phyloP scores from a whole-genome alignment of 2,797 vertebrate genomes.

The Platalea minor region DNA sequence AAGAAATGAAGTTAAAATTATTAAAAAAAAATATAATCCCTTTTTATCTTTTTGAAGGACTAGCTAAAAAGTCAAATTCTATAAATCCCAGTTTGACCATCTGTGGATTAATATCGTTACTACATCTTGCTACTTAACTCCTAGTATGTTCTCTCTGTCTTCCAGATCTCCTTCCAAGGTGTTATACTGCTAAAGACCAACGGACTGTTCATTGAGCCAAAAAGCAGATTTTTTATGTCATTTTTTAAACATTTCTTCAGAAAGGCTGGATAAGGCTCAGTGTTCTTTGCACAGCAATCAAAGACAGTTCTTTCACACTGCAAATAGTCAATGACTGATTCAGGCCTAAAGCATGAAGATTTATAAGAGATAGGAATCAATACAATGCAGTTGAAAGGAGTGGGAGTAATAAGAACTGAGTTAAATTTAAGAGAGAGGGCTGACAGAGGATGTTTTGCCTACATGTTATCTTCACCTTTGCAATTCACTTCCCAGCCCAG shows the following conservation, averaged over 20 bases:
- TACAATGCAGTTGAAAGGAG: background rate
- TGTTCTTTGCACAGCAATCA: background rate
- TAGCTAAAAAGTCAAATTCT: background rate
- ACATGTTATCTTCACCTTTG: background rate
- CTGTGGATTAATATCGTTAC: background rate
- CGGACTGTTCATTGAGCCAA: background rate
- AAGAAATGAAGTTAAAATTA: background rate
- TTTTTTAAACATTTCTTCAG: background rate
- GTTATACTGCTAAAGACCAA: background rate
- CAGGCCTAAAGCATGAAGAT: background rate
- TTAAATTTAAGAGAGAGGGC: background rate
- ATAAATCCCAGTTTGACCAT: background rate
- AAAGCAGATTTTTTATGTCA: background rate
- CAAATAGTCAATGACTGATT: background rate
- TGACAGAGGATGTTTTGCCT: background rate
- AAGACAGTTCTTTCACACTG: background rate
- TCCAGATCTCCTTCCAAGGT: background rate
- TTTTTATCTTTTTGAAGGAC: background rate
- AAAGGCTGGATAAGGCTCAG: background rate
- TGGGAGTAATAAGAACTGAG: background rate
- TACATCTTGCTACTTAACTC: background rate
- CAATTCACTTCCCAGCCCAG: background rate
- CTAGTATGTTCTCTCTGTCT: background rate
- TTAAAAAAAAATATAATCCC: background rate
- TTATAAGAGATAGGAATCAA: background rate